phyloP scores from a whole-genome alignment of 2,888 invertebrate genomes.

The Metallyticus violacea region DNA sequence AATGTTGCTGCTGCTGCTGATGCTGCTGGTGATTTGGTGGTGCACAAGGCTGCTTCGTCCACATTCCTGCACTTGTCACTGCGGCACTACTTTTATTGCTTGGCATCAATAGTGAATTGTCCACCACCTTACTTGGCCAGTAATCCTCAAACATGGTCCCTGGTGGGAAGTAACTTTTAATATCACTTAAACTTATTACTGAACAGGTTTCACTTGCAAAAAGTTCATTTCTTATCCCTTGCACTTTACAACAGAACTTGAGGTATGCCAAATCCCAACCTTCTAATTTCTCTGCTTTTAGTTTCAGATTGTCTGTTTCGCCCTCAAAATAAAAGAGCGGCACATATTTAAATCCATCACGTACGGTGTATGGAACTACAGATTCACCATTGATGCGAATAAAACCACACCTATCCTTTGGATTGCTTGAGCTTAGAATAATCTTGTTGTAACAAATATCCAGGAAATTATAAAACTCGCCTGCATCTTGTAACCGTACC shows the following conservation, averaged over 20 bases:
- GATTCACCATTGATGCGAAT: slow-evolving; percentile 90
- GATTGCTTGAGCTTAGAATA: slow-evolving; percentile 64
- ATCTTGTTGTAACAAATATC: slow-evolving; percentile 86
- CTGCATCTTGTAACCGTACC: slow-evolving; percentile 82
- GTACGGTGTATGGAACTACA: slow-evolving; percentile 87
- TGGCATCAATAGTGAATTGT: slow-evolving; percentile 72
- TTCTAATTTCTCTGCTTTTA: slow-evolving; percentile 80
- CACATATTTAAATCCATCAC: slow-evolving; percentile 80
- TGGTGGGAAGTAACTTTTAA: slow-evolving; percentile 86
- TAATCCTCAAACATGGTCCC: slow-evolving; percentile 89
- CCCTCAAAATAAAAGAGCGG: slow-evolving; percentile 89
- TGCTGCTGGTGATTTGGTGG: slow-evolving; percentile 27
- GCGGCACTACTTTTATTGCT: slow-evolving; percentile 38
- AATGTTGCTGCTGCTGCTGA: background rate
- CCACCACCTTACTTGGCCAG: slow-evolving; percentile 88
- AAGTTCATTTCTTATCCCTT: slow-evolving; percentile 85
- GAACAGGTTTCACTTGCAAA: slow-evolving; percentile 89
- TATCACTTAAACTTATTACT: slow-evolving; percentile 85
- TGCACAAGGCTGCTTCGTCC: slow-evolving; percentile 35
- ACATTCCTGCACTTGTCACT: slow-evolving; percentile 34
- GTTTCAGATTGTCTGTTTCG: slow-evolving; percentile 79
- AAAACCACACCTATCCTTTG: slow-evolving; percentile 79
- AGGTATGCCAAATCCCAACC: slow-evolving; percentile 92
- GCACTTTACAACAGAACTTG: slow-evolving; percentile 92
- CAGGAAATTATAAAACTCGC: slow-evolving; percentile 86